Percentiles rank a stretch among this genome's conserved stretches.
phyloP scores from a whole-genome alignment of 2,113 vertebrate species.

The Rhynchomys soricoides region DNA sequence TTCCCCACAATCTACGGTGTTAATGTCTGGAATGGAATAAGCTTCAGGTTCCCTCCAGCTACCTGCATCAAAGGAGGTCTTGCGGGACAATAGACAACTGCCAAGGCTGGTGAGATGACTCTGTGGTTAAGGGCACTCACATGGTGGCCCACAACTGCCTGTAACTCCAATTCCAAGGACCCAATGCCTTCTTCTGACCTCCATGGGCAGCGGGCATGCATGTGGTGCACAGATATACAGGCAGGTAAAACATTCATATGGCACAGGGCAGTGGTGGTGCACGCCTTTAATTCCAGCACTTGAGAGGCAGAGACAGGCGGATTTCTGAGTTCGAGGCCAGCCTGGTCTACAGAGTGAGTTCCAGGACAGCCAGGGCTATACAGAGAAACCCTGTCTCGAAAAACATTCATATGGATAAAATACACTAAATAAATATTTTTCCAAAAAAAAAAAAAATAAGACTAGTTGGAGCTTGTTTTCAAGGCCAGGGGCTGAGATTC shows the following conservation, averaged over 20 bases:
- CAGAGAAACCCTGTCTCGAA: too few relatives aligned
- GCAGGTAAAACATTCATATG: not conserved
- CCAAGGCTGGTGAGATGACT: not conserved
- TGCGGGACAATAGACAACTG: not conserved
- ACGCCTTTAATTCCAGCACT: too few relatives aligned
- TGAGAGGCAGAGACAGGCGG: too few relatives aligned
- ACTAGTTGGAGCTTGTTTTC: not conserved
- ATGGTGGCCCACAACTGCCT: not conserved
- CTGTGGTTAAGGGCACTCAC: not conserved
- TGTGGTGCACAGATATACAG: not conserved
- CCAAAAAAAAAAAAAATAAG: not conserved
- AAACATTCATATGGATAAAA: not conserved
- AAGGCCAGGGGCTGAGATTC: not conserved
- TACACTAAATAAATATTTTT: not conserved
- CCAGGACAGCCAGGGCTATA: too few relatives aligned
- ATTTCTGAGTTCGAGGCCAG: too few relatives aligned
- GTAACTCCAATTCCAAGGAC: not conserved
- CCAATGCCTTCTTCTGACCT: not conserved
- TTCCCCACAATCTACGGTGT: fast-evolving
- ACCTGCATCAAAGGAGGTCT: not conserved
- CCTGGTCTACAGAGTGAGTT: too few relatives aligned
- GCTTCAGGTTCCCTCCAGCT: not conserved
- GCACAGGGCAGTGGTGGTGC: too few relatives aligned
- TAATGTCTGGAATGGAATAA: not conserved
- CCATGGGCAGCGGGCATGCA: not conserved